Evolutionary conservation across 1,140 invertebrate genomes (phyloP).

Genomic region (Himalopsyche phryganea): DNA sequence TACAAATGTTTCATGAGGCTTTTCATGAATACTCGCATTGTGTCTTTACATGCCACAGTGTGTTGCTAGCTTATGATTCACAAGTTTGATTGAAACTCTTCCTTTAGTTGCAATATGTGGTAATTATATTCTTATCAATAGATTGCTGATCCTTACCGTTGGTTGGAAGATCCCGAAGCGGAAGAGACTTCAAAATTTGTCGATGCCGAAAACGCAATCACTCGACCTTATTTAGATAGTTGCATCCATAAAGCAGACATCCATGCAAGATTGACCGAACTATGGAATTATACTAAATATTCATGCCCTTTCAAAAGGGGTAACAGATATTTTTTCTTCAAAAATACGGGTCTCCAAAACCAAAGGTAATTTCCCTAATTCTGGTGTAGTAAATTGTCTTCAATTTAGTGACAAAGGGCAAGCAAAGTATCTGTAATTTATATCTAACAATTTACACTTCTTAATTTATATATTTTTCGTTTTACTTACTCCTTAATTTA

Average conservation of each 20-base stretch:
- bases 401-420: too few species aligned
- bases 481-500: too few species aligned
- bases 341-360: slow-evolving; percentile 95
- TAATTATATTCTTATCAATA: slow-evolving; percentile 43
- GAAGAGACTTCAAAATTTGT: slow-evolving; percentile 91
- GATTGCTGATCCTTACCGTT: slow-evolving; percentile 91
- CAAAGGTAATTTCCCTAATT: slow-evolving; percentile 65
- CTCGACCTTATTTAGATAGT: slow-evolving; percentile 77
- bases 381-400: too few species aligned
- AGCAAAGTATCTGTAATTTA: too few species aligned
- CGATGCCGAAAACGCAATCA: slow-evolving; percentile 86
- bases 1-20: too few species aligned
- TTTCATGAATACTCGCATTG: too few species aligned
- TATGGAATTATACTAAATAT: slow-evolving; percentile 97
- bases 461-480: too few species aligned
- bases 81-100: too few species aligned
- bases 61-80: too few species aligned
- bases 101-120: too few species aligned
- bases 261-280: slow-evolving; percentile 73
- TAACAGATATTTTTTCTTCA: slow-evolving; percentile 86
- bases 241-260: slow-evolving; percentile 73
- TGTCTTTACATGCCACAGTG: too few species aligned
- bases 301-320: slow-evolving; percentile 82
- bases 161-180: slow-evolving; percentile 94
- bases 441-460: too few species aligned